These are phyloP conservation scores for Anoplius nigerrimus DNA, from an alignment of 2,888 invertebrate species.

Conservation along the genomic window DNA sequence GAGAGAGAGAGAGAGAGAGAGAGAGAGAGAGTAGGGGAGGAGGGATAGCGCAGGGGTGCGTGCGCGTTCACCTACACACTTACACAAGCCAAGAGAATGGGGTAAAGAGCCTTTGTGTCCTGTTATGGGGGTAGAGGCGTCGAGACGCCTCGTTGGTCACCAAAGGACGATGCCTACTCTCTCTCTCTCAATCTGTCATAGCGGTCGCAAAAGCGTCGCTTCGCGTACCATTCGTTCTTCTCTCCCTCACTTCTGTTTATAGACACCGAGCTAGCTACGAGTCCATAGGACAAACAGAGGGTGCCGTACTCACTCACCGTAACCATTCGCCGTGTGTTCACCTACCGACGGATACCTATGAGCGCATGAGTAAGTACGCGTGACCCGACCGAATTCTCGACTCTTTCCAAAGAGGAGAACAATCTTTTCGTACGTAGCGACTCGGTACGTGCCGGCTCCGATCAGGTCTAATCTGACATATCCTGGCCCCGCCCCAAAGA, in stretches of 20 bases:
- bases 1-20: too few species aligned
- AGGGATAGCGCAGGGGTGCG: constrained; percentile 19
- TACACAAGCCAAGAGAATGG: constrained; percentile 44
- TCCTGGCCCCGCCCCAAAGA: too few species aligned
- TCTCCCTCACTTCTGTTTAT: constrained; percentile 64
- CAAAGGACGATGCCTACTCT: constrained; percentile 59
- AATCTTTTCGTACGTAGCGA: too few species aligned
- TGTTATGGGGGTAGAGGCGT: constrained; percentile 44
- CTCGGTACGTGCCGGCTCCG: too few species aligned
- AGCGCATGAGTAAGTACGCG: constrained; percentile 32
- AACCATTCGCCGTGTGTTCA: constrained; percentile 70
- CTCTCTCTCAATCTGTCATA: constrained; percentile 64
- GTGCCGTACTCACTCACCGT: constrained; percentile 66
- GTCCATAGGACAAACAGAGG: constrained; percentile 71
- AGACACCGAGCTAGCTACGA: constrained; percentile 62
- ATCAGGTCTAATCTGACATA: too few species aligned
- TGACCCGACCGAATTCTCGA: background rate
- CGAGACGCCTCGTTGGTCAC: constrained; percentile 69
- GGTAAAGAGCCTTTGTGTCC: constrained; percentile 50
- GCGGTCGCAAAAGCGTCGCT: constrained; percentile 54
- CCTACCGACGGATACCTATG: constrained; percentile 41
- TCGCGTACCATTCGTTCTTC: constrained; percentile 40
- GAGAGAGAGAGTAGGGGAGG: background rate
- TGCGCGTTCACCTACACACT: constrained; percentile 17
- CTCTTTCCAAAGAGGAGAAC: background rate